A percentile compares a stretch with the other conserved stretches of the same genome.
phyloP scores from a whole-genome alignment of 2,888 invertebrate genomes.

The Scaptomyza polygonia region DNA sequence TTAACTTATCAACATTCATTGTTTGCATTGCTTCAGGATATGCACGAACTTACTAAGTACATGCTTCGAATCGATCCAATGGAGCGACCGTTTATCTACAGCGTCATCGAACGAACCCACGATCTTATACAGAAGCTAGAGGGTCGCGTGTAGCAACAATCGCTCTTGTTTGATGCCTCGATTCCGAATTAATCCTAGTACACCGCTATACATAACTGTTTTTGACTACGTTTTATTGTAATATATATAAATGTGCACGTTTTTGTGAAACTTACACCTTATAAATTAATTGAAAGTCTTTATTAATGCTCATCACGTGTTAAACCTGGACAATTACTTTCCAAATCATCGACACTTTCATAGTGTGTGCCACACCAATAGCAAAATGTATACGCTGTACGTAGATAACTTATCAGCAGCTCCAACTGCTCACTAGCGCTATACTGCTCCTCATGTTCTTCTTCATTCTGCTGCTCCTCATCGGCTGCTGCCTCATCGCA shows the following conservation, averaged over 20 bases:
- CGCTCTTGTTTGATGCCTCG: slow-evolving; percentile 3
- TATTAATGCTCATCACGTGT: slow-evolving; percentile 87
- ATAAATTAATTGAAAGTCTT: slow-evolving; percentile 2
- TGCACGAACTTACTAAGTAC: slow-evolving; percentile 88
- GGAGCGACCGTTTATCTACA: slow-evolving; percentile 91
- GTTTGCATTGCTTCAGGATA: slow-evolving; percentile 84
- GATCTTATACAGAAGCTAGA: slow-evolving; percentile 86
- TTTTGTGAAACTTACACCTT: slow-evolving; percentile 51
- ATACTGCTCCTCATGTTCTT: slow-evolving; percentile 67
- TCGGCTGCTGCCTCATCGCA: slow-evolving; percentile 79
- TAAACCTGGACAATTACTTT: slow-evolving; percentile 88
- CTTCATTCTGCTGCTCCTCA: slow-evolving; percentile 65
- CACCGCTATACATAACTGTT: slow-evolving; percentile 56
- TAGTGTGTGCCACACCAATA: slow-evolving; percentile 91
- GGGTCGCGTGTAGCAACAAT: slow-evolving; percentile 85
- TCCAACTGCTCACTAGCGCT: slow-evolving; percentile 86
- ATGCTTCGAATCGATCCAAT: slow-evolving; percentile 91
- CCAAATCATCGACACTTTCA: slow-evolving; percentile 87
- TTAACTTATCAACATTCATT: neutral
- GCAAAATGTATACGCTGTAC: slow-evolving; percentile 90
- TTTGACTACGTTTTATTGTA: slow-evolving; percentile 72
- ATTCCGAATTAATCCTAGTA: slow-evolving; percentile 48
- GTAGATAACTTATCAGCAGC: slow-evolving; percentile 87
- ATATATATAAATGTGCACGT: slow-evolving; percentile 61
- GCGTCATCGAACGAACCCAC: slow-evolving; percentile 87